These are phyloP conservation scores for Hydrotaea cyrtoneurina DNA, from an alignment of 2,888 invertebrate genomes.

Conservation along the genomic window DNA sequence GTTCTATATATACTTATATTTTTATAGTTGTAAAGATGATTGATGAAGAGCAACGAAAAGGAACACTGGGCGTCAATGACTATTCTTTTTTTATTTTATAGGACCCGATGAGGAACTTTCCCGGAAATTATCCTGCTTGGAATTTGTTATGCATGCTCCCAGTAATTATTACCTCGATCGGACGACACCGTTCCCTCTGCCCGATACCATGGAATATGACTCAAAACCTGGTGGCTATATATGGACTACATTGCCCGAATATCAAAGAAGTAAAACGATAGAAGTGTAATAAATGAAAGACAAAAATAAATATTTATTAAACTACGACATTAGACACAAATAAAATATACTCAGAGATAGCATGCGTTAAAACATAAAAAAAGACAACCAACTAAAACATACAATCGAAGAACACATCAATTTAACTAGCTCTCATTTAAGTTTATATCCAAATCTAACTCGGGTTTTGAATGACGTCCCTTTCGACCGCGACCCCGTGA, in stretches of 20 bases:
- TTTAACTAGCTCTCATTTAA: conserved; percentile 37
- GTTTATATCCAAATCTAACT: conserved; percentile 39
- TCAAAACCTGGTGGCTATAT: conserved; percentile 83
- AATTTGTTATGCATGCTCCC: conserved; percentile 96
- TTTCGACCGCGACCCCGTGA: conserved; percentile 26
- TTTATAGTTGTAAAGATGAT: too few relatives aligned
- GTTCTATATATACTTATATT: too few relatives aligned
- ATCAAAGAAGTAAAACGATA: conserved; percentile 68
- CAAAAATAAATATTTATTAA: conserved; percentile 42
- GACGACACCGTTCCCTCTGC: conserved; percentile 88
- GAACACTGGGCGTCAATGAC: too few relatives aligned
- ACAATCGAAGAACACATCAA: background rate
- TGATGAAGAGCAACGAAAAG: too few relatives aligned
- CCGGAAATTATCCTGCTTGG: conserved; percentile 91
- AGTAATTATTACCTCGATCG: conserved; percentile 92
- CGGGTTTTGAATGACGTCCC: conserved; percentile 9
- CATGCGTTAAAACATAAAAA: background rate
- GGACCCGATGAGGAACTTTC: conserved; percentile 96
- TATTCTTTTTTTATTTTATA: conserved; percentile 38
- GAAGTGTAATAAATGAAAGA: conserved; percentile 8
- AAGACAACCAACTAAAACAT: background rate
- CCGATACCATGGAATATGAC: conserved; percentile 80
- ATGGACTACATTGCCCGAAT: conserved; percentile 84
- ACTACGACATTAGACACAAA: background rate
- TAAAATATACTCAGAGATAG: conserved; percentile 7